Evolutionary conservation across 2,113 vertebrate genomes (phyloP).

Genomic region (Struthidea cinerea): DNA sequence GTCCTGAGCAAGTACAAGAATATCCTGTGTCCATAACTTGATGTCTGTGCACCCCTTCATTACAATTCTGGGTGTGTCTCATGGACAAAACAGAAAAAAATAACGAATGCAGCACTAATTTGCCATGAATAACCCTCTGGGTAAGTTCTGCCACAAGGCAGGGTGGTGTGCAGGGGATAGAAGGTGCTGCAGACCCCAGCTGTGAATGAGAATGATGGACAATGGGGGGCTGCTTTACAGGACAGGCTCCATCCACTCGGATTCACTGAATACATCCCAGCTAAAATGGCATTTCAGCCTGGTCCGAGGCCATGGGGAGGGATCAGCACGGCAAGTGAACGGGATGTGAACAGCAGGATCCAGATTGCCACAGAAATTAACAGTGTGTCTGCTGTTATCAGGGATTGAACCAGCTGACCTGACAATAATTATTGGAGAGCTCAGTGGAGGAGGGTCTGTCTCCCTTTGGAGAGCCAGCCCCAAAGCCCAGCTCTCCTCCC

Average conservation of each 20-base stretch:
- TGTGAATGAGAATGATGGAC: neutral
- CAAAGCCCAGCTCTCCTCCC: neutral
- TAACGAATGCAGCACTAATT: fast-evolving
- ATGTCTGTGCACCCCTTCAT: neutral
- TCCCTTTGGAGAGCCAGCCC: neutral
- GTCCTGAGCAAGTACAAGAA: neutral
- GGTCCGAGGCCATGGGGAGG: neutral
- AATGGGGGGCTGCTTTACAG: neutral
- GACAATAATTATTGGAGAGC: neutral
- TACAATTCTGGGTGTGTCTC: neutral
- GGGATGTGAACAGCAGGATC: neutral
- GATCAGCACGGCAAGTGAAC: neutral
- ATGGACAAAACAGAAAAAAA: neutral
- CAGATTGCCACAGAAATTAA: slow-evolving; percentile 24
- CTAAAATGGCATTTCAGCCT: neutral
- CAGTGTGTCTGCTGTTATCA: neutral
- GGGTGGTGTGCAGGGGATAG: neutral
- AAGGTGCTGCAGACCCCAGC: neutral
- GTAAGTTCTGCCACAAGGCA: neutral
- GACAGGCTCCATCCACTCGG: neutral
- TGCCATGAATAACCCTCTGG: neutral
- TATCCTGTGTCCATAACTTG: neutral
- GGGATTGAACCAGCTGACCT: neutral
- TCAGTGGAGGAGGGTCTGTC: neutral
- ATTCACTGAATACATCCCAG: neutral